These are phyloP conservation scores for Poeciliopsis gracilis DNA, from an alignment of 2,797 vertebrate genomes.

Conservation along the genomic window DNA sequence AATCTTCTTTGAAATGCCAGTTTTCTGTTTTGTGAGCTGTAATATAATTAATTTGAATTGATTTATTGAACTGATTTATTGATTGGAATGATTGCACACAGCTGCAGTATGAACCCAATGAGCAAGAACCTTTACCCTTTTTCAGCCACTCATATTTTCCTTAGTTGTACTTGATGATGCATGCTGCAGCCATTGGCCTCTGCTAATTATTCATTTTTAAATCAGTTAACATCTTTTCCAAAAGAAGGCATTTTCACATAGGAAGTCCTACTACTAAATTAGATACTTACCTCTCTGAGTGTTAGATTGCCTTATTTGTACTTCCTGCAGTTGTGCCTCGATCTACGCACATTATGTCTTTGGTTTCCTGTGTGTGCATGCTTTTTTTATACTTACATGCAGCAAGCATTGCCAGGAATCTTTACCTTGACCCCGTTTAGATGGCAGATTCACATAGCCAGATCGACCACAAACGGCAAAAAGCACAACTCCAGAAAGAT, in stretches of 20 bases:
- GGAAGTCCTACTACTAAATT: background rate
- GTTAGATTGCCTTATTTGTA: background rate
- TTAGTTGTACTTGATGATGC: constrained; percentile 11
- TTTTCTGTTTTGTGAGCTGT: background rate
- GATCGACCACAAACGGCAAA: constrained; percentile 34
- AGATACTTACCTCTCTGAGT: background rate
- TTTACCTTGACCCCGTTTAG: constrained; percentile 28
- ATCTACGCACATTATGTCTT: background rate
- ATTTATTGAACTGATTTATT: constrained; percentile 1
- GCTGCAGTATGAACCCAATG: background rate
- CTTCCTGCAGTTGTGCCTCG: constrained; percentile 23
- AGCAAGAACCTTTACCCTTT: constrained; percentile 1
- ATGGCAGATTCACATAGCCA: background rate
- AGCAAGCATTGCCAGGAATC: constrained; percentile 24
- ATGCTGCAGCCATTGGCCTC: background rate
- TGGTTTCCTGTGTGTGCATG: constrained; percentile 41
- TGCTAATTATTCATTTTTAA: background rate
- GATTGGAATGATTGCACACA: background rate
- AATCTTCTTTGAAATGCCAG: background rate
- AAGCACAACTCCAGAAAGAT: background rate
- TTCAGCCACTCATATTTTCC: background rate
- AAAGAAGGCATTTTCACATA: background rate
- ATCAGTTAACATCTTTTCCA: background rate
- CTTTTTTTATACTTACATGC: background rate
- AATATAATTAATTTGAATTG: background rate